Base-by-base conservation (phyloP, 2,113 vertebrate genomes). In the Mus pahari region DNA sequence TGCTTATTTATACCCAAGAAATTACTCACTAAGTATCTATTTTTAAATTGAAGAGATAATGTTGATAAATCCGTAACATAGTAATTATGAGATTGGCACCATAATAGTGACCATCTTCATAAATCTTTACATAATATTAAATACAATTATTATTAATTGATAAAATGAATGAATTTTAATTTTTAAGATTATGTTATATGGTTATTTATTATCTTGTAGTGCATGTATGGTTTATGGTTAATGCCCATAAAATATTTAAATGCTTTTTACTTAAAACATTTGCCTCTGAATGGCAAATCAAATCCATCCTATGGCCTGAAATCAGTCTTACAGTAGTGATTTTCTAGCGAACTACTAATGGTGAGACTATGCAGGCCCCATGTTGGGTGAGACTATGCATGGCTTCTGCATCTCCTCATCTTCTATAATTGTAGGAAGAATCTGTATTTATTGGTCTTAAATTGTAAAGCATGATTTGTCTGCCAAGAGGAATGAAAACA, bases 191-290 rank as follows among this genome's bases (percentile, higher is more conserved):
- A 42, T 62, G 93, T 93, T 90, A 48, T 81, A 71, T 81, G 92
- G 14, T 45, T 58, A 75, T 81, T 84, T 68, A 5, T 28, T 86
- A 62, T 22, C 73, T 82, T 24, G 4, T 82, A 50, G 31, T 45
- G 64, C 55, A 6, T 22, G 2, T 33, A 26, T 13, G 55, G 11
- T 95, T 36, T 68, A 91, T 74, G 42, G 19, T 74, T 60, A 92
- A 28, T 83, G 42, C 50, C 92, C 16, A 90, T 60, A 92, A 81
- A 94, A 36, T 77, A 9, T 90, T 92, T 86, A 93, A 91, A 79
- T 77, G 26, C 12, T 93, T 96, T 66, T 5, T 17, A 78, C 28
- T 91, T 83, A 70, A n/a, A 66, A 31, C 68, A 77, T 12, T 71
- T 36, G 86, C 70, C 28, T 92, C 14, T 68, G 24, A 5, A 68